These are phyloP conservation scores for Anthopleura sola DNA, from an alignment of 64 coral and sea anemone species.

Conservation along the genomic window DNA sequence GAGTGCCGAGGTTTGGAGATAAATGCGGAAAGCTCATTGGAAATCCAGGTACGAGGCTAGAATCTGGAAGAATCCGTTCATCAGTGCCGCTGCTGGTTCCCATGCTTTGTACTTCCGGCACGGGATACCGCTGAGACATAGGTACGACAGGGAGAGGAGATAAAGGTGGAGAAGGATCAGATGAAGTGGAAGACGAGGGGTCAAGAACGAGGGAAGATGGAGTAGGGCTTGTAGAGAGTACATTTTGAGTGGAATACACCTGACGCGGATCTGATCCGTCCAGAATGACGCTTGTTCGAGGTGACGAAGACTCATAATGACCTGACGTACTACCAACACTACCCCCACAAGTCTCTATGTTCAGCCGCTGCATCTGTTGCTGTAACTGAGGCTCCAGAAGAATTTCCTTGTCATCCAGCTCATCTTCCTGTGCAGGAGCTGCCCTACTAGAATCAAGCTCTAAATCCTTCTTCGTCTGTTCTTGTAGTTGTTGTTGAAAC, in stretches of 20 bases:
- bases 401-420: conserved; percentile 35
- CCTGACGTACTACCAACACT: conserved; percentile 4
- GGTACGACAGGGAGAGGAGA: conserved; percentile 81
- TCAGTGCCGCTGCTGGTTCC: conserved; percentile 12
- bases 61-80: background rate
- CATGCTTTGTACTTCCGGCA: conserved; percentile 35
- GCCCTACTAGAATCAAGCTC: background rate
- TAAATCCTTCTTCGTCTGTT: conserved; percentile 17
- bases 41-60: conserved; percentile 6
- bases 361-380: conserved; percentile 85
- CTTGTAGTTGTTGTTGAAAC: conserved; percentile 67
- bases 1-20: background rate
- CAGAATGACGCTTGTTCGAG: conserved; percentile 70
- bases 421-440: conserved; percentile 12
- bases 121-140: conserved; percentile 79
- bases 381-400: conserved; percentile 57
- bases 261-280: conserved; percentile 44
- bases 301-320: conserved; percentile 27
- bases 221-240: conserved; percentile 27
- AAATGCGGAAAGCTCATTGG: conserved; percentile 31
- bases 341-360: conserved; percentile 75
- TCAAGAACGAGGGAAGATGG: conserved; percentile 47
- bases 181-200: conserved; percentile 36
- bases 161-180: conserved; percentile 56
- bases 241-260: conserved; percentile 22